Percentiles rank a stretch among this genome's conserved stretches.
These are phyloP conservation scores for Neomonachus schauinslandi DNA, from an alignment of 2,113 vertebrate genomes.

Conservation along the genomic window DNA sequence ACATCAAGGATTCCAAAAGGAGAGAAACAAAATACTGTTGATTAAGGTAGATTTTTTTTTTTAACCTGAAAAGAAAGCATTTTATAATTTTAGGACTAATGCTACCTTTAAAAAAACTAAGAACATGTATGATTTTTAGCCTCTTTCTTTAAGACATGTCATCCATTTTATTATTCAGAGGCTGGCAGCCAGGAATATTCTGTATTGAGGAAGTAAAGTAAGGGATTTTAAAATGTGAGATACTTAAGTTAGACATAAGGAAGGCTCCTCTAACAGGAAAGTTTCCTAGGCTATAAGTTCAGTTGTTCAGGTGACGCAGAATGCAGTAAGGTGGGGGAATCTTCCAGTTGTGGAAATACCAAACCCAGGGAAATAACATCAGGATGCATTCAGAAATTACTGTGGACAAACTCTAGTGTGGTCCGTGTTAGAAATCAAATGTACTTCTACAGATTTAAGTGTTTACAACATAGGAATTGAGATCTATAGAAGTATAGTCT, in stretches of 20 bases:
- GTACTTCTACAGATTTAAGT: background rate
- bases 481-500: background rate
- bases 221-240: background rate
- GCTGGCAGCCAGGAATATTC: background rate
- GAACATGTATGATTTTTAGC: background rate
- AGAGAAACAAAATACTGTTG: background rate
- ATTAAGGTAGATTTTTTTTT: background rate
- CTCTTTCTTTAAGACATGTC: background rate
- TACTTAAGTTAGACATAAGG: background rate
- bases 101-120: background rate
- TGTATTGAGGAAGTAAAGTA: background rate
- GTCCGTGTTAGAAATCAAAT: background rate
- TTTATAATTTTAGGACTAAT: background rate
- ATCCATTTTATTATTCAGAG: background rate
- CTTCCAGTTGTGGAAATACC: background rate
- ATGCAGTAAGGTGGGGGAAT: background rate
- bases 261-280: background rate
- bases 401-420: too few species aligned
- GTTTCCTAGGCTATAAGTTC: background rate
- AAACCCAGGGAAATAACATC: background rate
- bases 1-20: background rate
- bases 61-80: conserved; percentile 3
- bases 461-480: background rate
- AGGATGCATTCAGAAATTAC: background rate
- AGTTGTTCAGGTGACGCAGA: background rate